Evolutionary conservation across 2,888 invertebrate species (phyloP).

Genomic region (Amblyjoppa fuscipennis): DNA sequence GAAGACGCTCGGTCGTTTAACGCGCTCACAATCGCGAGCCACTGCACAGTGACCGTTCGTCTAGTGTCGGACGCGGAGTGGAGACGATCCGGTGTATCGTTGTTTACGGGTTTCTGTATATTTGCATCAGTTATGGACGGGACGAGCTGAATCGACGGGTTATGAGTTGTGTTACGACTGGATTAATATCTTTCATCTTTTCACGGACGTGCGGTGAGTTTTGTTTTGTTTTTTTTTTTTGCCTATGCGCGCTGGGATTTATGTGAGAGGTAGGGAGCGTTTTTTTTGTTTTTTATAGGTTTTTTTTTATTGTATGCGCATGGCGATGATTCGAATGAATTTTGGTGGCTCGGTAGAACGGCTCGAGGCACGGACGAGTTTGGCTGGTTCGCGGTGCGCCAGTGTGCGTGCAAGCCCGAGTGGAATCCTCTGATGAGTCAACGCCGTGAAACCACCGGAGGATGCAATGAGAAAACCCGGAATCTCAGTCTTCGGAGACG

Average conservation of each 20-base stretch:
- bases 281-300: background rate
- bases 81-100: background rate
- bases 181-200: constrained; percentile 60
- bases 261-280: background rate
- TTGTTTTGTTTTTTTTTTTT: background rate
- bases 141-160: constrained; percentile 34
- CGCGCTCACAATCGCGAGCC: constrained; percentile 41
- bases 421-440: constrained; percentile 41
- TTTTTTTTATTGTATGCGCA: background rate
- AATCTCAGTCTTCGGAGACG: background rate
- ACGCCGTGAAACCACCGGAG: constrained; percentile 12
- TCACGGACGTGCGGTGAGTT: constrained; percentile 59
- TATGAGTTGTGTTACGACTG: constrained; percentile 65
- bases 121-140: background rate
- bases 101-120: background rate
- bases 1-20: constrained; percentile 29
- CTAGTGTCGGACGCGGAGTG: background rate
- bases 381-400: background rate
- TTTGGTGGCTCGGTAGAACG: background rate
- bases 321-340: background rate
- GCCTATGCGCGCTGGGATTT: background rate
- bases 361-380: constrained; percentile 10
- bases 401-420: background rate
- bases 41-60: constrained; percentile 39
- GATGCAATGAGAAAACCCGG: constrained; percentile 7